Conservation (phyloP, 2,888 invertebrate genomes). For the Cheilosia urbana region DNA sequence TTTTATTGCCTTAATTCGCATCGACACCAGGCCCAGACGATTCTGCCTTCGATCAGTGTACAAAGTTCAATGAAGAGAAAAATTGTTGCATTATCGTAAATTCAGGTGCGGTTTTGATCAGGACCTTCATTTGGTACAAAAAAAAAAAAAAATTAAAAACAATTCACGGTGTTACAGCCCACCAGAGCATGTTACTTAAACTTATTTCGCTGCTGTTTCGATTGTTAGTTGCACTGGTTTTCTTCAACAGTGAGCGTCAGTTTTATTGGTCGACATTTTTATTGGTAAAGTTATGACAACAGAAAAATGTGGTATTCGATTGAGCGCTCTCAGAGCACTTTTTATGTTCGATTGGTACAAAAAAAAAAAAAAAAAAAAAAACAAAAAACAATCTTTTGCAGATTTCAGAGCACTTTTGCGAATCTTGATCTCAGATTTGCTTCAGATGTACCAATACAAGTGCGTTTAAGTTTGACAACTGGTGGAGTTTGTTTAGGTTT, state of each 20-base stretch:
- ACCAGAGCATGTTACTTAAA: constrained; percentile 29
- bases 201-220: constrained; percentile 31
- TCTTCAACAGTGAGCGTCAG: background rate
- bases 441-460: too few species aligned
- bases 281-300: background rate
- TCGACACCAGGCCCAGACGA: constrained; percentile 30
- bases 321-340: too few species aligned
- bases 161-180: constrained; percentile 33
- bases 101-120: constrained; percentile 42
- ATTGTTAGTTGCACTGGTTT: background rate
- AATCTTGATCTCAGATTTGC: too few species aligned
- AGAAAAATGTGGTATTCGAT: too few species aligned
- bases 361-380: too few species aligned
- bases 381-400: too few species aligned
- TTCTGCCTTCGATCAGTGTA: constrained; percentile 19
- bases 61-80: constrained; percentile 39
- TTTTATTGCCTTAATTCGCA: constrained; percentile 55
- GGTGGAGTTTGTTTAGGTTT: too few species aligned
- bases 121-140: constrained; percentile 21
- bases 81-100: constrained; percentile 42
- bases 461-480: too few species aligned
- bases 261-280: background rate
- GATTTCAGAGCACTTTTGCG: too few species aligned
- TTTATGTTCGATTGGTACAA: too few species aligned
- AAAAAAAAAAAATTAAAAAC: background rate